Percentiles rank a stretch among this genome's conserved stretches.
Evolutionary conservation across 1,140 invertebrate genomes (phyloP).

Genomic region (Cherax destructor): DNA sequence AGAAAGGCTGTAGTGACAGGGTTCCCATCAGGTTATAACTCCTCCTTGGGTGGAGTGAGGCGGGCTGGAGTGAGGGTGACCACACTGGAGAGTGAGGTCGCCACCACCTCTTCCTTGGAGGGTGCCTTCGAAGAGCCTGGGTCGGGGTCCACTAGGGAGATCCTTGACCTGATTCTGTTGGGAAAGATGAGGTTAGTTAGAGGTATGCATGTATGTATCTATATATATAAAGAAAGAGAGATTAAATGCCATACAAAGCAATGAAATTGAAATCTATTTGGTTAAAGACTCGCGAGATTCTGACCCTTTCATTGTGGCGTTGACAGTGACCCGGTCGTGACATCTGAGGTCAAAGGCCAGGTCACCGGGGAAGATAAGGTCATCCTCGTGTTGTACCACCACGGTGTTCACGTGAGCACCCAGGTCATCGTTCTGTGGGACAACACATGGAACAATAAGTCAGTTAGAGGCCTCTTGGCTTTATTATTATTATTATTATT

Average conservation of each 20-base stretch:
- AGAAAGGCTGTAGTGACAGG: neutral
- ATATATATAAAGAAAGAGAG: too few relatives aligned
- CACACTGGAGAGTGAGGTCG: constrained; percentile 52
- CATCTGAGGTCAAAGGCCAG: constrained; percentile 81
- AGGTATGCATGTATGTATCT: too few relatives aligned
- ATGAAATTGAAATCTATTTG: too few relatives aligned
- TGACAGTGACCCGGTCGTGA: constrained; percentile 77
- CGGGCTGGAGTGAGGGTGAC: constrained; percentile 55
- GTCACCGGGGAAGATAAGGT: constrained; percentile 81
- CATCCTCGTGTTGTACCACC: constrained; percentile 81
- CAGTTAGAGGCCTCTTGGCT: too few relatives aligned
- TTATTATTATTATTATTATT: too few relatives aligned
- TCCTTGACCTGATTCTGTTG: constrained; percentile 63
- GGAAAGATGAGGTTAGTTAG: neutral
- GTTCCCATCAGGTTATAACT: constrained; percentile 17
- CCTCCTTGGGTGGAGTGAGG: constrained; percentile 57
- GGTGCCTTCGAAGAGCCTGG: constrained; percentile 32
- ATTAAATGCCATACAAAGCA: too few relatives aligned
- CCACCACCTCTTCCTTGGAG: constrained; percentile 30
- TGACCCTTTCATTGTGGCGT: constrained; percentile 74
- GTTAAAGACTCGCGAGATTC: neutral
- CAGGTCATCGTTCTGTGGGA: constrained; percentile 75
- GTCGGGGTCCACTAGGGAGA: constrained; percentile 69
- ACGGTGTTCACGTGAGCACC: constrained; percentile 79
- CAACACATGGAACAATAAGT: too few relatives aligned